phyloP scores from a whole-genome alignment of 2,113 vertebrate species.

The Microcebus lehilahytsara region DNA sequence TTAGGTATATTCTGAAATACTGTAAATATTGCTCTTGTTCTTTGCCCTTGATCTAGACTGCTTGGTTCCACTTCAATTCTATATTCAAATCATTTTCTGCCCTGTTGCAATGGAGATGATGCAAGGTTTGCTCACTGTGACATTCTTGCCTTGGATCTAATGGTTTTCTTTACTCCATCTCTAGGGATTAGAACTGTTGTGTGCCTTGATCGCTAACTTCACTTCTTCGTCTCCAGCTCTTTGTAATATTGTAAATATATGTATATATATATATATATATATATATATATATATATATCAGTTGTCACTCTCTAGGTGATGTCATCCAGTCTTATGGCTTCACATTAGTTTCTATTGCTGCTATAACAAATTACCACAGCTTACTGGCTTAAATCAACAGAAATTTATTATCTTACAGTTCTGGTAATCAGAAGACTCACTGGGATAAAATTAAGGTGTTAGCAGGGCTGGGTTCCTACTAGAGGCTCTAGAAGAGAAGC shows the following conservation, averaged over 20 bases:
- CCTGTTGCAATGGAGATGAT: not conserved
- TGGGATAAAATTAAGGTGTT: not conserved
- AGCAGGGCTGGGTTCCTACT: not conserved
- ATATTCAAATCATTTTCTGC: not conserved
- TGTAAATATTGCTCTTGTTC: not conserved
- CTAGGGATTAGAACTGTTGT: not conserved
- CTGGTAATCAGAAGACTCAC: not conserved
- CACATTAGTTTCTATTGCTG: not conserved
- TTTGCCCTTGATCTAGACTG: not conserved
- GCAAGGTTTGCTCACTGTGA: not conserved
- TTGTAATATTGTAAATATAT: not conserved
- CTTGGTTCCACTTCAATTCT: not conserved
- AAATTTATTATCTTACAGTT: not conserved
- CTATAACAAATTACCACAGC: not conserved
- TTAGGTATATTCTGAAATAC: not conserved
- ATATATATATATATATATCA: not conserved
- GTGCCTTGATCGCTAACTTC: not conserved
- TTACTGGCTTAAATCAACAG: not conserved
- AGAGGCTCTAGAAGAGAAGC: not conserved
- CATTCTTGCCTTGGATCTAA: not conserved
- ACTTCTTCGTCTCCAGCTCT: not conserved
- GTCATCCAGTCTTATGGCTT: not conserved
- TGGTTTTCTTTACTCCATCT: not conserved
- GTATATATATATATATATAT: not conserved
- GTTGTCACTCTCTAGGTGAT: not conserved